Conservation (phyloP, 2,113 vertebrate species). For the Notarius quadriscutis region DNA sequence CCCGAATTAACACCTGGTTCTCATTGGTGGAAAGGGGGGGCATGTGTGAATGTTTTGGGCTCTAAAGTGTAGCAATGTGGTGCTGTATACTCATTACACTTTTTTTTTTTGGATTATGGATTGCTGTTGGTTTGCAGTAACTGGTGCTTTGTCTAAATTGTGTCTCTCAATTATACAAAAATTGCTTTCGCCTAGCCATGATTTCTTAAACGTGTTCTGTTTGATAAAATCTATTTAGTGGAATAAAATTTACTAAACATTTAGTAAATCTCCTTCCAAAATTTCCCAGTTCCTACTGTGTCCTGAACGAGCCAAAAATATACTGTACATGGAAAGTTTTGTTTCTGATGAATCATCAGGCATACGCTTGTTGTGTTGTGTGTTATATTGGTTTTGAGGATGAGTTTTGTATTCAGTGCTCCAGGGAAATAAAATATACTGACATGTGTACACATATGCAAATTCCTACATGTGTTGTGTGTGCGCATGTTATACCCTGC, state of each 20-base stretch:
- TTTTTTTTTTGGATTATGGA: neutral
- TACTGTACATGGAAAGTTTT: neutral
- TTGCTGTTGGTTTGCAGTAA: neutral
- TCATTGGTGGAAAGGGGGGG: too few relatives aligned
- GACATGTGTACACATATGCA: neutral
- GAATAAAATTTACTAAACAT: too few relatives aligned
- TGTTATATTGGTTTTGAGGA: neutral
- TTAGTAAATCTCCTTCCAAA: neutral
- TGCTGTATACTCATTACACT: neutral
- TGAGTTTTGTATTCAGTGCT: neutral
- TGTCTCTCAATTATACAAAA: too few relatives aligned
- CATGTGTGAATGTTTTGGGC: neutral
- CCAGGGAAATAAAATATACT: neutral
- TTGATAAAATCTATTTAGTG: neutral
- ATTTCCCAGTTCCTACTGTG: neutral
- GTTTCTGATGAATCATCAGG: neutral
- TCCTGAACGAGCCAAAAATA: neutral
- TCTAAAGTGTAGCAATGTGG: neutral
- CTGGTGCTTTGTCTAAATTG: too few relatives aligned
- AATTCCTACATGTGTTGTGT: conserved; percentile 47
- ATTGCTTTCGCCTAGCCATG: neutral
- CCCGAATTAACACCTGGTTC: too few relatives aligned
- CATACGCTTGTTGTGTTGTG: neutral
- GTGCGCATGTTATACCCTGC: conserved; percentile 75
- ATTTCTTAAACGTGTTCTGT: neutral